These are phyloP conservation scores for Tapera naevia DNA, from an alignment of 2,797 vertebrate genomes.

Conservation along the genomic window DNA sequence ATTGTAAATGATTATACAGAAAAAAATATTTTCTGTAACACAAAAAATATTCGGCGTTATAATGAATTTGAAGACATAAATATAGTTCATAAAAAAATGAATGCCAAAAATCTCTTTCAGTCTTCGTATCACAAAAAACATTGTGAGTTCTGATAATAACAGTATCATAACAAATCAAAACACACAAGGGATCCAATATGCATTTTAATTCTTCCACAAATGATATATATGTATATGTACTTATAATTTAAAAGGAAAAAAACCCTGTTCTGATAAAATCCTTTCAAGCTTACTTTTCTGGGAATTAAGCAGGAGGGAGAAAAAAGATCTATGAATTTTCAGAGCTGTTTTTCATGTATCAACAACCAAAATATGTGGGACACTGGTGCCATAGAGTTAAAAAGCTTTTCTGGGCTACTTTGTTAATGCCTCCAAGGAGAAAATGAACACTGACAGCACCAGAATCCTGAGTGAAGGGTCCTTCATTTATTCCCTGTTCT, in stretches of 20 bases:
- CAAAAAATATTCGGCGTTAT: not conserved
- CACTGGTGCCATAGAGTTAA: not conserved
- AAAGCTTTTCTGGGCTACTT: conserved; percentile 15
- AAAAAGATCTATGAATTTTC: not conserved
- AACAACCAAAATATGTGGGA: not conserved
- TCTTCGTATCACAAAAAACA: not conserved
- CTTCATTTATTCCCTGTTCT: conserved; percentile 9
- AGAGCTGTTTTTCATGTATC: conserved; percentile 3
- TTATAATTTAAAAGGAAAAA: not conserved
- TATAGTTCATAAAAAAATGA: not conserved
- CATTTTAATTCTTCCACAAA: not conserved
- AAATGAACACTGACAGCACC: not conserved
- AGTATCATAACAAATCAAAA: not conserved
- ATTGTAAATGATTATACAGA: not conserved
- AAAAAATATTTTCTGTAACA: not conserved
- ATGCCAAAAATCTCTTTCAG: not conserved
- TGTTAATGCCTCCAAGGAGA: not conserved
- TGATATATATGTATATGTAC: not conserved
- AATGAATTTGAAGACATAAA: not conserved
- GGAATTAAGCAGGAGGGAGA: not conserved
- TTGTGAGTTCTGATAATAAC: not conserved
- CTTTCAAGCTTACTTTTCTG: not conserved
- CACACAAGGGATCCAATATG: not conserved
- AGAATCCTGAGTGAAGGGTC: not conserved
- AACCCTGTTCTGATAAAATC: not conserved